A percentile compares a stretch with the other conserved stretches of the same genome.
These are phyloP conservation scores for Tympanuchus pallidicinctus DNA, from an alignment of 2,113 vertebrate genomes.

Conservation along the genomic window DNA sequence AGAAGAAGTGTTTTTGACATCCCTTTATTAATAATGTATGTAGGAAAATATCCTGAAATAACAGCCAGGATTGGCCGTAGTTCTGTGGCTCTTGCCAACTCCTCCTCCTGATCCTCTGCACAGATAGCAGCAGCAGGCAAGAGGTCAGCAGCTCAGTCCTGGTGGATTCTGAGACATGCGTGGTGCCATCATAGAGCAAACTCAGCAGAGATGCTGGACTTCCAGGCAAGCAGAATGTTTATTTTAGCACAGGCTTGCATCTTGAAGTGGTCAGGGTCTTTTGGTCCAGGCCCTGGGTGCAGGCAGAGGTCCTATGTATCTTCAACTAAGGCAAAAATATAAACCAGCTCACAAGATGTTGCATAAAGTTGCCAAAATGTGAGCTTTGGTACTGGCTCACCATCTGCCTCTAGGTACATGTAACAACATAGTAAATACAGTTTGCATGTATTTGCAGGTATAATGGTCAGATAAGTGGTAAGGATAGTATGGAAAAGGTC, in stretches of 20 bases:
- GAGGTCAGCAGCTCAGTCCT: not conserved
- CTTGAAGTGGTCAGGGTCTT: not conserved
- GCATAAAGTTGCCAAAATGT: constrained; percentile 22
- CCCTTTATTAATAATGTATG: constrained; percentile 1
- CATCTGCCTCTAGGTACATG: constrained; percentile 14
- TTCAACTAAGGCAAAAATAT: not conserved
- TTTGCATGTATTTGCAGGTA: constrained; percentile 33
- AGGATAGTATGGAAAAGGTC: constrained; percentile 17
- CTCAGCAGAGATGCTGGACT: not conserved
- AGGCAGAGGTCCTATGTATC: not conserved
- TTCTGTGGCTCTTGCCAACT: not conserved
- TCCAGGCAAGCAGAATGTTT: not conserved
- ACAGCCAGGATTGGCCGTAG: not conserved
- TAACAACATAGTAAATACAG: constrained; percentile 30
- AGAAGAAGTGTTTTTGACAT: constrained; percentile 9
- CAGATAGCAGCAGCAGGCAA: not conserved
- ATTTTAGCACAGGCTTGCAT: not conserved
- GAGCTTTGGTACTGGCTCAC: constrained; percentile 6
- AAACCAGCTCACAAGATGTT: constrained; percentile 20
- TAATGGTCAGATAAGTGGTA: constrained; percentile 44
- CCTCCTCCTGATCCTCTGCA: not conserved
- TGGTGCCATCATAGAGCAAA: not conserved
- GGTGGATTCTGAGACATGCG: not conserved
- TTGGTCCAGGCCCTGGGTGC: not conserved
- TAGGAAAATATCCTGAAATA: constrained; percentile 35